Conservation (phyloP, 2,797 vertebrate genomes). For the Pseudochaenichthys georgianus region DNA sequence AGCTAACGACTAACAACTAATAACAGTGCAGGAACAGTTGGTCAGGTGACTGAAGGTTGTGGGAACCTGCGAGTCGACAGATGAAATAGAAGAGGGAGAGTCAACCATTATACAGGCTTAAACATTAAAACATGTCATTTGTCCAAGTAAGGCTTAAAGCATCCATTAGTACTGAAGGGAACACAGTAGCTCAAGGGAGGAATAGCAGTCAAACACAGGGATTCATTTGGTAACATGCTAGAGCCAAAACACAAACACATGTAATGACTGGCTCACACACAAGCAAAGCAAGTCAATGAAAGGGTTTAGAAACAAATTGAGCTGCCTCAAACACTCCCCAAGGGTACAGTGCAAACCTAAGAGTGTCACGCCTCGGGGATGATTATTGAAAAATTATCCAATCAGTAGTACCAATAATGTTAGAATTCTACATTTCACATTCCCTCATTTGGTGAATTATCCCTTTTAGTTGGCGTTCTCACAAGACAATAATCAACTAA, state of each 20-base stretch:
- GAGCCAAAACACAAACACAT: conserved; percentile 3
- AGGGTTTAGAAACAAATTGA: background rate
- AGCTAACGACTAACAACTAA: conserved; percentile 51
- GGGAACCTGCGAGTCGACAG: conserved; percentile 35
- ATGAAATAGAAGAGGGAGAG: conserved; percentile 1
- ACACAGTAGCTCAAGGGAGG: conserved; percentile 16
- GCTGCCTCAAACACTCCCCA: background rate
- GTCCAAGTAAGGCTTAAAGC: background rate
- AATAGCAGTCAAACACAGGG: conserved; percentile 9
- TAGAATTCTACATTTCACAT: too few species aligned
- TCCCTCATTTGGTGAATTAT: too few species aligned
- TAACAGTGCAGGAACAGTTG: conserved; percentile 42
- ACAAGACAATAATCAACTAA: background rate
- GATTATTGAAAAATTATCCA: too few species aligned
- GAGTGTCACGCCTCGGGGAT: background rate
- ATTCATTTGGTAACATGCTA: conserved; percentile 9
- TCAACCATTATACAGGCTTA: conserved; percentile 10
- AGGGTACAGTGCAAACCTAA: background rate
- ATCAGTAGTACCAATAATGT: too few species aligned
- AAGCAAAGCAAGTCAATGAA: background rate
- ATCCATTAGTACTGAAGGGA: conserved; percentile 32
- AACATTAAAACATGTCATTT: conserved; percentile 19
- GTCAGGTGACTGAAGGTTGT: conserved; percentile 55
- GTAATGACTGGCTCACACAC: background rate
- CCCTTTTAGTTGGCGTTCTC: background rate